phyloP scores from a whole-genome alignment of 2,888 invertebrate species.

The Metacarcinus magister region DNA sequence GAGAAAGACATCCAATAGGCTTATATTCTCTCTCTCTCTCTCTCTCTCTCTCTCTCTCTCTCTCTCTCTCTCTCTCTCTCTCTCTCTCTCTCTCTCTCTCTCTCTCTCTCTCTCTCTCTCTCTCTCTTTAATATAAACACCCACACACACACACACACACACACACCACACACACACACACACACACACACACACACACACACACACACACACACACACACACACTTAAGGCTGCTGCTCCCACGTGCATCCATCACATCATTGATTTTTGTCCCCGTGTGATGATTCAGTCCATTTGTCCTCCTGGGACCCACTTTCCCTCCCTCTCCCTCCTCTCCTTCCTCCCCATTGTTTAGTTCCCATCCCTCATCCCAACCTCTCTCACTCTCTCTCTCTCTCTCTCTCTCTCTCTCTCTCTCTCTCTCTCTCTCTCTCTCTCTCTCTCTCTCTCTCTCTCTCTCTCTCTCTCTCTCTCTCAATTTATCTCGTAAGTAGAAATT shows the following conservation, averaged over 20 bases:
- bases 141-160: neutral
- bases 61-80: slow-evolving; percentile 50
- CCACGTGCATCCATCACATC: no score
- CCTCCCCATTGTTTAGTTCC: neutral
- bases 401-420: neutral
- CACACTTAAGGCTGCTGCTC: neutral
- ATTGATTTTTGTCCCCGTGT: no score
- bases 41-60: slow-evolving; percentile 32
- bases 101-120: slow-evolving; percentile 30
- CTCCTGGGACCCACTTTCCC: neutral
- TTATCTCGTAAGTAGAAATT: neutral
- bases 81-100: neutral
- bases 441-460: slow-evolving; percentile 3
- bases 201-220: slow-evolving; percentile 33
- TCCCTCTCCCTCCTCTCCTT: slow-evolving; percentile 19
- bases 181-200: slow-evolving; percentile 30
- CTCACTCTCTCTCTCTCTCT: neutral
- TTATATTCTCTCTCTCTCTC: neutral
- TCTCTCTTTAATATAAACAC: neutral
- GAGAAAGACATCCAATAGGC: slow-evolving; percentile 27
- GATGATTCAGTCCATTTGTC: no score
- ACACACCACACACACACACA: neutral
- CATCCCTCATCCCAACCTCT: neutral
- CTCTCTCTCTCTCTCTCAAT: neutral
- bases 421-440: neutral